Percentiles rank a stretch among this genome's conserved stretches.
These are phyloP conservation scores for Aelia acuminata DNA, from an alignment of 2,888 invertebrate genomes.

Conservation along the genomic window DNA sequence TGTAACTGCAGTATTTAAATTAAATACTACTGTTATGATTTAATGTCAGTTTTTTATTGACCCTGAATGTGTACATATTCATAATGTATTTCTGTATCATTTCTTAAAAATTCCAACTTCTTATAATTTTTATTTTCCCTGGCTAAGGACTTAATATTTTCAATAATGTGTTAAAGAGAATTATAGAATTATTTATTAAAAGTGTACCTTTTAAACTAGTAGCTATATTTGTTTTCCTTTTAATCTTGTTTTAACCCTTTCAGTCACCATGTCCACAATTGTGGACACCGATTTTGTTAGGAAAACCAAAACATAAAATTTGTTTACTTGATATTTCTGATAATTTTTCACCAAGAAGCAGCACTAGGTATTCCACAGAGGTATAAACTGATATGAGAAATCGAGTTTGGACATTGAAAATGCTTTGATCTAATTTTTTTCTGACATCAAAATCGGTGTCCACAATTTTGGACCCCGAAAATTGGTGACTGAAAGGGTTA, in stretches of 20 bases:
- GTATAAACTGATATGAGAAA: too few species aligned
- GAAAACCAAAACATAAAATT: too few species aligned
- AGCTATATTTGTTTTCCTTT: not conserved
- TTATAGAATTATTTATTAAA: conserved; percentile 18
- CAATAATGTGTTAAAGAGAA: not conserved
- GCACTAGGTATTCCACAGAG: too few species aligned
- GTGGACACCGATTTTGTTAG: too few species aligned
- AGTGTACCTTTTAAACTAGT: not conserved
- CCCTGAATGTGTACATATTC: not conserved
- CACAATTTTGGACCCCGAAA: too few species aligned
- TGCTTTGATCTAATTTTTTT: too few species aligned
- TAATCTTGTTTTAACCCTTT: not conserved
- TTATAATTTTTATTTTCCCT: not conserved
- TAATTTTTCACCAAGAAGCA: too few species aligned
- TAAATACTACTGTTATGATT: conserved; percentile 43
- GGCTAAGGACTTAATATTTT: not conserved
- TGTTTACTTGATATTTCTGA: too few species aligned
- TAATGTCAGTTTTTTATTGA: not conserved
- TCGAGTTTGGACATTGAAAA: too few species aligned
- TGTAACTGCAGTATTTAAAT: conserved; percentile 35
- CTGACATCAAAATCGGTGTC: too few species aligned
- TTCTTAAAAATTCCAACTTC: not conserved
- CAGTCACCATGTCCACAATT: too few species aligned
- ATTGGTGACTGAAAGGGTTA: too few species aligned
- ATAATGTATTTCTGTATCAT: not conserved